Conservation (phyloP, 2,113 vertebrate species). For the Anarrhichthys ocellatus region DNA sequence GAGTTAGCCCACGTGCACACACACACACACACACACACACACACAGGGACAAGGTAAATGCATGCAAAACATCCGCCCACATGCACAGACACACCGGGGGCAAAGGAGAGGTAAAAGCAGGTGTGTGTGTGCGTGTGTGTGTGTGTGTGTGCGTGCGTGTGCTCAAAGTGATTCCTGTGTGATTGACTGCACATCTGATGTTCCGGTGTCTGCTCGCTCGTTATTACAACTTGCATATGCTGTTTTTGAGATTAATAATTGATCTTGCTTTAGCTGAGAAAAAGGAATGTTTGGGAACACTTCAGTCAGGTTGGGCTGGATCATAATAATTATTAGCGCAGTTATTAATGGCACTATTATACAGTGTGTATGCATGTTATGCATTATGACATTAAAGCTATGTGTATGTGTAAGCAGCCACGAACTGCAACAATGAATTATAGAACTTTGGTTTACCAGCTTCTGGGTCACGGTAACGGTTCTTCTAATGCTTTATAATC, state of each 20-base stretch:
- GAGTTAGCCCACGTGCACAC: slow-evolving; percentile 54
- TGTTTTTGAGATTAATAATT: slow-evolving; percentile 56
- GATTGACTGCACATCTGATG: slow-evolving; percentile 63
- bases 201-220: slow-evolving; percentile 66
- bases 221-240: slow-evolving; percentile 68
- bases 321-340: not conserved
- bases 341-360: not conserved
- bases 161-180: slow-evolving; percentile 58
- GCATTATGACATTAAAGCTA: not conserved
- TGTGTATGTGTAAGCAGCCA: too few relatives aligned
- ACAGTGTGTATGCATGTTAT: not conserved
- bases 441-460: too few relatives aligned
- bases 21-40: slow-evolving; percentile 23
- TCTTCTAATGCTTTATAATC: not conserved
- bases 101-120: slow-evolving; percentile 49
- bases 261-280: slow-evolving; percentile 42
- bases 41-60: slow-evolving; percentile 54
- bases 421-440: not conserved
- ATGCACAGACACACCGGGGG: slow-evolving; percentile 42
- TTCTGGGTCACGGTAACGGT: not conserved
- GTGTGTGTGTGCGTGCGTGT: slow-evolving; percentile 7
- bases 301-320: slow-evolving; percentile 11
- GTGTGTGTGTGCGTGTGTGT: slow-evolving; percentile 55
- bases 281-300: slow-evolving; percentile 5
- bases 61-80: slow-evolving; percentile 73